Evolutionary conservation across 1,140 invertebrate species (phyloP), one percentile per base, ranked within the genome.

Genomic region (Panulirus ornatus): DNA sequence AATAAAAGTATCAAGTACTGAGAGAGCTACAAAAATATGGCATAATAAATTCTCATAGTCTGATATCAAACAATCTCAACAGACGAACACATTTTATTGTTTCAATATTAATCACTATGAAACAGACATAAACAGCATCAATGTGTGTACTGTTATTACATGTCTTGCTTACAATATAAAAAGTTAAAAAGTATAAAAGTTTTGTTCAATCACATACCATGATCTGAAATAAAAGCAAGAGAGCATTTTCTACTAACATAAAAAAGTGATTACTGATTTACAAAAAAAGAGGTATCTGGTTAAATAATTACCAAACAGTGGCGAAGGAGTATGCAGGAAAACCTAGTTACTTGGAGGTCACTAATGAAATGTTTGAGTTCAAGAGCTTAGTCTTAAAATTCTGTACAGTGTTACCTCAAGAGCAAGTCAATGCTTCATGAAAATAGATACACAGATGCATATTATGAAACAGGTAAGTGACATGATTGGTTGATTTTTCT

Each of bases 121-220:
- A 86, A 86, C 84, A 86, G 84, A 86, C 84, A 86, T 86, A 44
- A 86, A 75, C 71, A 75, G 84, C 44, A 76, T 75, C 44, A 86
- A 47, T 86, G 70, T 75, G 71, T 86, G 47, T 58, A 76, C 71
- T 54, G 81, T 84, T 70, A 70, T 79, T 54, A 54, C n/a, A 86
- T 86, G 84, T 76, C 84, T 76, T 86, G 51, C 84, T 86, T 86
- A 86, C 71, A 86, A 73, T 86, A 86, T 86, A 86, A 86, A 86
- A 86, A 86, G 84, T 86, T 86, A 75, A 86, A 86, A 86, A 86
- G 84, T 86, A 86, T 86, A 86, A 86, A 86, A 86, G 84, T 86
- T 70, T 86, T 75, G 66, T 75, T 86, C 71, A 86, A 76, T 76
- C 71, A 86, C 84, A 30, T 86, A 76, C 71, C 76, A 86, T 86